phyloP scores from a whole-genome alignment of 2,888 invertebrate genomes.

The Torymus aiolomorphi region DNA sequence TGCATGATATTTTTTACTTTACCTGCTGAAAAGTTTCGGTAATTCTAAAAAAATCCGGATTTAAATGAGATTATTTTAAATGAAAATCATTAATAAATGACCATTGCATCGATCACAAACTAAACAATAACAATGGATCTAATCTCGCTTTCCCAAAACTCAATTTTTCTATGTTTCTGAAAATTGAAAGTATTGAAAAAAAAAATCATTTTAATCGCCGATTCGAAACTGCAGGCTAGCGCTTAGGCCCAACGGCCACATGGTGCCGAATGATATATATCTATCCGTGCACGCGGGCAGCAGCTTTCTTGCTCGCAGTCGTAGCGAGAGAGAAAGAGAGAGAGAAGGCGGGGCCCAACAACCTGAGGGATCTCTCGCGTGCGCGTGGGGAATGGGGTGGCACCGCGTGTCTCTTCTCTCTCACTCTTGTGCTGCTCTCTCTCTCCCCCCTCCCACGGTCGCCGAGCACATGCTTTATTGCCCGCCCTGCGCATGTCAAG shows the following conservation, averaged over 20 bases:
- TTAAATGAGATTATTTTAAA: too few species aligned
- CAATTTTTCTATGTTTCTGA: too few species aligned
- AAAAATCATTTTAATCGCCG: neutral
- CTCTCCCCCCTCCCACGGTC: constrained; percentile 32
- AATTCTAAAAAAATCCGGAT: too few species aligned
- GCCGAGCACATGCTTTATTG: constrained; percentile 51
- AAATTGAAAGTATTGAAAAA: neutral
- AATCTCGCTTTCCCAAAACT: too few species aligned
- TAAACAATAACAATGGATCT: too few species aligned
- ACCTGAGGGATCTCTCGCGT: constrained; percentile 51
- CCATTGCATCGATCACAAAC: too few species aligned
- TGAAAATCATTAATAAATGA: too few species aligned
- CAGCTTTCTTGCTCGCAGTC: neutral
- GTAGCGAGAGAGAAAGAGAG: constrained; percentile 58
- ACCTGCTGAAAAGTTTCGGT: too few species aligned
- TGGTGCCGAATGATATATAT: constrained; percentile 50
- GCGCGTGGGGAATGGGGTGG: constrained; percentile 60
- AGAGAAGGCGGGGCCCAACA: constrained; percentile 67
- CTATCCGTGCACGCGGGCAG: neutral
- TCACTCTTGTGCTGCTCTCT: constrained; percentile 28
- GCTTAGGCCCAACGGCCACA: constrained; percentile 57
- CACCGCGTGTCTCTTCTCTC: constrained; percentile 8
- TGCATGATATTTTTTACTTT: too few species aligned
- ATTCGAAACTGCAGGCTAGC: constrained; percentile 1
- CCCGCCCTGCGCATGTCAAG: constrained; percentile 54